These are phyloP conservation scores for Hylomyscus alleni DNA, from an alignment of 2,797 vertebrate genomes.

Conservation along the genomic window DNA sequence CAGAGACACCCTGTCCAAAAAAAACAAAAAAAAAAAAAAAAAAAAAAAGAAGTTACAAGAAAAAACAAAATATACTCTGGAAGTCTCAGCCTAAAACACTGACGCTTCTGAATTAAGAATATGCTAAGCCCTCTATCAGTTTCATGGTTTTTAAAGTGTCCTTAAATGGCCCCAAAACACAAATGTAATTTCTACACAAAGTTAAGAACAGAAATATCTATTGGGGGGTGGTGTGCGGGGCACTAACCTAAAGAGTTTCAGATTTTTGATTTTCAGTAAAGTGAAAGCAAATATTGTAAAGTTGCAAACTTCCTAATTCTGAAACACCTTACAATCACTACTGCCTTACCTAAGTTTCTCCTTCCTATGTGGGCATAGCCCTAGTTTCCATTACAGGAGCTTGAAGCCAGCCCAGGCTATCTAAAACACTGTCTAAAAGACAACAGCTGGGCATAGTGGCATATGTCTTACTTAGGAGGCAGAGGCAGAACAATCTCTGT, in stretches of 20 bases:
- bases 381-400: background rate
- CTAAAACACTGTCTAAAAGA: background rate
- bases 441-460: background rate
- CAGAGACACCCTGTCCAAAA: too few relatives aligned
- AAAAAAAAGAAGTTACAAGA: slow-evolving; percentile 59
- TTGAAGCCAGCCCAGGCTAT: background rate
- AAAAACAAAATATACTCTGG: background rate
- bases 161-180: background rate
- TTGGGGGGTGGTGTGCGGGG: background rate
- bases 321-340: background rate
- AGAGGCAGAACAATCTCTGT: background rate
- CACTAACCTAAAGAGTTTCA: background rate
- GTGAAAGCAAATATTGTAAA: background rate
- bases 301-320: background rate
- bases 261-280: background rate
- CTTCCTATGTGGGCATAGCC: background rate
- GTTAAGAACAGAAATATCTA: slow-evolving; percentile 49
- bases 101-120: background rate
- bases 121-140: background rate
- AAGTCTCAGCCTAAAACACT: background rate
- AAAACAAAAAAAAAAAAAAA: too few relatives aligned
- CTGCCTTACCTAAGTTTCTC: background rate
- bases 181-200: slow-evolving; percentile 29
- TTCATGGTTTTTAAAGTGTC: slow-evolving; percentile 42
- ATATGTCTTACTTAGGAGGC: background rate